These are phyloP conservation scores for Brachypteracias leptosomus DNA, from an alignment of 2,113 vertebrate genomes.

Conservation along the genomic window DNA sequence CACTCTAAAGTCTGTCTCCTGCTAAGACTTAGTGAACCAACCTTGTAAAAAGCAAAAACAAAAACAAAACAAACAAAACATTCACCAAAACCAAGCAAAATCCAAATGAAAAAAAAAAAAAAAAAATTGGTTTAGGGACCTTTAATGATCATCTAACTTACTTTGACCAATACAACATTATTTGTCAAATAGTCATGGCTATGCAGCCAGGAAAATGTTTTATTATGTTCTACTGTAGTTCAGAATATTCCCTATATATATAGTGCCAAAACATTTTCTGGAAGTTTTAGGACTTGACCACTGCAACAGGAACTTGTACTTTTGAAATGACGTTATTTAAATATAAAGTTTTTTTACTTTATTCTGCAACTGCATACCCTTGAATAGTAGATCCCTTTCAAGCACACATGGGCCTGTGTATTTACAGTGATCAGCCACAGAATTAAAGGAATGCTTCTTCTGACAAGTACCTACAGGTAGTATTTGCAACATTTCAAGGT, in stretches of 20 bases:
- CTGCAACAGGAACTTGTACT: background rate
- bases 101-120: background rate
- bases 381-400: background rate
- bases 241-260: background rate
- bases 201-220: background rate
- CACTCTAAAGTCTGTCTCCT: background rate
- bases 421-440: background rate
- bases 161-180: background rate
- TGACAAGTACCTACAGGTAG: background rate
- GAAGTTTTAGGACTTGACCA: background rate
- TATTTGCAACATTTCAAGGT: background rate
- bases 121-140: background rate
- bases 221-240: background rate
- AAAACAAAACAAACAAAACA: background rate
- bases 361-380: background rate
- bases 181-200: background rate
- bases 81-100: background rate
- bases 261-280: background rate
- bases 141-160: background rate
- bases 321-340: background rate
- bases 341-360: background rate
- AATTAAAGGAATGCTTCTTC: background rate
- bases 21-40: background rate
- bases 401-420: background rate
- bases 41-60: background rate